Evolutionary conservation across 2,113 vertebrate species (phyloP).

Genomic region (Entomyzon cyanotis): DNA sequence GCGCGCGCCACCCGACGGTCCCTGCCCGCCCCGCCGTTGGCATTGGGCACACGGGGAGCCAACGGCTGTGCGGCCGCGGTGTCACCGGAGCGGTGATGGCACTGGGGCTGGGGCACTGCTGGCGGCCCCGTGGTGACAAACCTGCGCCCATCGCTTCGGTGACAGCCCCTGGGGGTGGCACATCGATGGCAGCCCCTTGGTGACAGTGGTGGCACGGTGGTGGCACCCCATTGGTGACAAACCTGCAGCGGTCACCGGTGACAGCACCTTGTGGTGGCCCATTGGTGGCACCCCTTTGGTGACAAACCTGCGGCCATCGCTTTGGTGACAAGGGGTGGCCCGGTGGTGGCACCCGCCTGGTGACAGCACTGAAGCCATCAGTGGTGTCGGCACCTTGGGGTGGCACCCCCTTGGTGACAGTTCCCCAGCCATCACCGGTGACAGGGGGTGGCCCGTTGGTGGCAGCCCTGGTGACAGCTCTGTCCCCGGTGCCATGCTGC

Average conservation of each 20-base stretch:
- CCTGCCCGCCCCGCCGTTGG: not conserved
- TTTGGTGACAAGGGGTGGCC: too few species aligned
- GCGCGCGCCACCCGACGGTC: not conserved
- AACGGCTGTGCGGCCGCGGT: not conserved
- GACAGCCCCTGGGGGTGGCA: not conserved
- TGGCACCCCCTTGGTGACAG: not conserved
- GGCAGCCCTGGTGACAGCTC: not conserved
- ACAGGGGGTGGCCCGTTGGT: not conserved
- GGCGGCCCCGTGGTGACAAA: too few species aligned
- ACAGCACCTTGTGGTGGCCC: not conserved
- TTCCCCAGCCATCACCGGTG: too few species aligned
- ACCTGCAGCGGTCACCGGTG: too few species aligned
- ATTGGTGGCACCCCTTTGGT: rapidly evolving
- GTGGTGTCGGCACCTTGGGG: too few species aligned
- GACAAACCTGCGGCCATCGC: too few species aligned
- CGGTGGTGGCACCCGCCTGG: too few species aligned
- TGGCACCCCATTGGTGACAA: too few species aligned
- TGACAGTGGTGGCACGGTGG: too few species aligned
- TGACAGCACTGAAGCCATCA: too few species aligned
- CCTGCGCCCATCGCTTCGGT: too few species aligned
- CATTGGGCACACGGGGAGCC: rapidly evolving
- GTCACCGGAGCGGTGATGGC: not conserved
- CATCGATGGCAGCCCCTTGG: not conserved
- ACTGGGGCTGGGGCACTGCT: too few species aligned
- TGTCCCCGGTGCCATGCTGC: not conserved